phyloP scores from a whole-genome alignment of 2,888 invertebrate genomes.

The Carcina quercana region DNA sequence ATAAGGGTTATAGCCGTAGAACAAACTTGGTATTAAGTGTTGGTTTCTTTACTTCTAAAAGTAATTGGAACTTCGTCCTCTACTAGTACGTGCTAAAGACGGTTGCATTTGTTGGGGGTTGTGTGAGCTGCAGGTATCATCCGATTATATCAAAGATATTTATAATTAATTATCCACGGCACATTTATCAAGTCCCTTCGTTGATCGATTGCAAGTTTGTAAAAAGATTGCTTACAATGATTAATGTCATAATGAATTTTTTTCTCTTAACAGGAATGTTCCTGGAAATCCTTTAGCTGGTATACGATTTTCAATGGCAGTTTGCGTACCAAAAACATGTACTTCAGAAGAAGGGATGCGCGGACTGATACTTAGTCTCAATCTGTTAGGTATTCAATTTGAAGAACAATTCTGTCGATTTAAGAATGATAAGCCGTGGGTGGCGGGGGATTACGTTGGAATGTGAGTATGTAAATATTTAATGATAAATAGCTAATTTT shows the following conservation, averaged over 20 bases:
- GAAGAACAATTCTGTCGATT: constrained; percentile 25
- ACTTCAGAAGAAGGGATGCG: constrained; percentile 21
- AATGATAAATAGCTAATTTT: too few species aligned
- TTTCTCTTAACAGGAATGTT: neutral
- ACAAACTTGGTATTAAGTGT: too few species aligned
- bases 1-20: too few species aligned
- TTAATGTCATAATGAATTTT: too few species aligned
- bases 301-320: constrained; percentile 17
- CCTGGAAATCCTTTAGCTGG: constrained; percentile 2
- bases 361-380: constrained; percentile 18
- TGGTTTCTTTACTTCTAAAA: too few species aligned
- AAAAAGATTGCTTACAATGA: too few species aligned
- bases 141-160: neutral
- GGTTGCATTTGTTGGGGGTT: neutral
- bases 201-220: neutral
- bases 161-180: neutral
- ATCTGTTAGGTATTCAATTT: constrained; percentile 19
- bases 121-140: neutral
- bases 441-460: constrained; percentile 24
- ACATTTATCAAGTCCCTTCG: neutral
- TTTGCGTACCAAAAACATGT: constrained; percentile 32
- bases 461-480: constrained; percentile 20
- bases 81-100: neutral
- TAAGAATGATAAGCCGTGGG: constrained; percentile 29
- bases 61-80: too few species aligned